Conservation (phyloP, 2,113 vertebrate genomes). For the Symphodus melops region DNA sequence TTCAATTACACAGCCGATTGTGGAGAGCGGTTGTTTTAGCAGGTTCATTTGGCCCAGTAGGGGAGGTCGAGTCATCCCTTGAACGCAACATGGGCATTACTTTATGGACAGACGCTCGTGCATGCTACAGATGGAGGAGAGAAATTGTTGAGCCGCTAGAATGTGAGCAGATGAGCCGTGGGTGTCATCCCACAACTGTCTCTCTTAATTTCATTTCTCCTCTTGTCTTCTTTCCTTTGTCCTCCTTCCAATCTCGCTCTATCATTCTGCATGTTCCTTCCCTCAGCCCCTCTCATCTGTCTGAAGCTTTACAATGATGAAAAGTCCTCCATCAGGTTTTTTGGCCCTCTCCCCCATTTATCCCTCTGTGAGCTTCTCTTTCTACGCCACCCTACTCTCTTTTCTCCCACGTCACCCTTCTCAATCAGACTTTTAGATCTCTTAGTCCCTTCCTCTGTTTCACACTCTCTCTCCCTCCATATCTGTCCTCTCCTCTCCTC, state of each 20-base stretch:
- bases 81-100: constrained; percentile 58
- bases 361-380: constrained; percentile 34
- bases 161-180: constrained; percentile 60
- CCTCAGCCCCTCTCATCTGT: constrained; percentile 46
- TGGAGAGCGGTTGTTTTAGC: constrained; percentile 97
- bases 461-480: constrained; percentile 47
- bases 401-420: constrained; percentile 43
- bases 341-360: constrained; percentile 16
- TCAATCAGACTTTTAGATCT: constrained; percentile 63
- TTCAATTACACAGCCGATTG: constrained; percentile 98
- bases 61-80: constrained; percentile 89
- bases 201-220: constrained; percentile 53
- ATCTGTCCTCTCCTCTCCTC: constrained; percentile 16
- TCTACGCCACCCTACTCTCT: constrained; percentile 27
- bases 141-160: constrained; percentile 39
- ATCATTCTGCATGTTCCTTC: constrained; percentile 43
- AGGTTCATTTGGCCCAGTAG: constrained; percentile 99
- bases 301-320: constrained; percentile 51
- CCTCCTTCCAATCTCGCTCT: constrained; percentile 34
- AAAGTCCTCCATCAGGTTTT: constrained; percentile 26
- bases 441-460: constrained; percentile 50
- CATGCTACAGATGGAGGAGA: constrained; percentile 66
- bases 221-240: constrained; percentile 30
- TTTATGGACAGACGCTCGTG: constrained; percentile 55
- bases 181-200: constrained; percentile 69